Conservation (phyloP, 2,888 invertebrate genomes). For the Ectemnius lituratus region DNA sequence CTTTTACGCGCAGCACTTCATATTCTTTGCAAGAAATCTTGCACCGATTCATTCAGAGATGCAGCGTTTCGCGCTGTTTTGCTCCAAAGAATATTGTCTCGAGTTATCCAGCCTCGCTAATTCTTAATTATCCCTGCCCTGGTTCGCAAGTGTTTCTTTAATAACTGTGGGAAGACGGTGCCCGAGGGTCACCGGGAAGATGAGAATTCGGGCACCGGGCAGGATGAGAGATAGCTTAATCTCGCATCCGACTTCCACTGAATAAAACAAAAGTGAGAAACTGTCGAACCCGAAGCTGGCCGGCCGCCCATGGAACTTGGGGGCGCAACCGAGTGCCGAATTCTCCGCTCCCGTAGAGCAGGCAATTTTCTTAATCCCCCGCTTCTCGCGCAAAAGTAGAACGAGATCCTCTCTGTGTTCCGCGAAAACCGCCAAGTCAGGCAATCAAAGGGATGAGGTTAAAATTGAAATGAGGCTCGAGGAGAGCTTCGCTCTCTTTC, state of each 20-base stretch:
- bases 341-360: background rate
- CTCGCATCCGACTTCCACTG: slow-evolving; percentile 9
- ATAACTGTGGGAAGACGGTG: too few species aligned
- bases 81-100: too few species aligned
- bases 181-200: too few species aligned
- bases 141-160: too few species aligned
- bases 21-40: too few species aligned
- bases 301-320: slow-evolving; percentile 27
- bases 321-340: slow-evolving; percentile 36
- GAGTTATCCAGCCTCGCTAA: background rate
- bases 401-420: slow-evolving; percentile 29
- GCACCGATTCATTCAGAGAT: too few species aligned
- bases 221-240: slow-evolving; percentile 21
- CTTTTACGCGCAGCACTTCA: too few species aligned
- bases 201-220: too few species aligned
- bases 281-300: slow-evolving; percentile 24
- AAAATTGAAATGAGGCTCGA: slow-evolving; percentile 58
- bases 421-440: slow-evolving; percentile 58
- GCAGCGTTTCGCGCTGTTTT: too few species aligned
- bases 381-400: slow-evolving; percentile 13
- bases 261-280: slow-evolving; percentile 28
- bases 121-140: background rate
- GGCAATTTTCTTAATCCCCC: slow-evolving; percentile 56
- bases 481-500: slow-evolving; percentile 26
- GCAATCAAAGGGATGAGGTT: slow-evolving; percentile 51